Base-by-base conservation (phyloP, 2,888 invertebrate genomes). In the Synanthedon andrenaeformis region DNA sequence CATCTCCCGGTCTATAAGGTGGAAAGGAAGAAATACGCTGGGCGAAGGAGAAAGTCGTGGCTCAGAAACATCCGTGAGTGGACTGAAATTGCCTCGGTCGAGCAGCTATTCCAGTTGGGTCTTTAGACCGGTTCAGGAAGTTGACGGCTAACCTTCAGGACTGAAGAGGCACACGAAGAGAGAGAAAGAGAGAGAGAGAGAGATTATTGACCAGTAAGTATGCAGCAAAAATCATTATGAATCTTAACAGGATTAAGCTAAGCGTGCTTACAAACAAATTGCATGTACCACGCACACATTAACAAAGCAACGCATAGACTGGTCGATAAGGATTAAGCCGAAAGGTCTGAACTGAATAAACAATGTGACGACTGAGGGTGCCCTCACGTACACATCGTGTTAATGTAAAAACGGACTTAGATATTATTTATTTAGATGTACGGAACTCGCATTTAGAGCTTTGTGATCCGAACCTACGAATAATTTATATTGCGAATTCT, bases 301-400 rank as follows among this genome's bases (percentile, higher is more conserved):
- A 49, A 23, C 10, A 49, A 49, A 49, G 10, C 45, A 45, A n/a
- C 45, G 58, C 61, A 62, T 61, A 72, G 68, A 72, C 72, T 66
- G 74, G 74, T 81, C 78, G 75, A 79, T 81, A 76, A 70, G 76
- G 76, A 80, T 81, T 79, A 79, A 68, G 67, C 63, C 66, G 63
- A 73, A 75, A 75, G 72, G 74, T 74, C 70, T 71, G 70, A 67
- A 70, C 73, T 79, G 77, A 79, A 81, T 81, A 79, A 81, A 77
- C 76, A 81, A 81, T 79, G 76, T 69, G 72, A 72, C 70, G 65
- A 65, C 67, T 64, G 65, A 55, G 59, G 59, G 64, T 62, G 53
- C 63, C 64, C 67, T 60, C 64, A 63, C 66, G 67, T 67, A 66
- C 65, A 64, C 65, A 64, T 61, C 57, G 66, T 67, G 73, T 70